These are phyloP conservation scores for Elmis aenea DNA, from an alignment of 2,888 invertebrate genomes.

Conservation along the genomic window DNA sequence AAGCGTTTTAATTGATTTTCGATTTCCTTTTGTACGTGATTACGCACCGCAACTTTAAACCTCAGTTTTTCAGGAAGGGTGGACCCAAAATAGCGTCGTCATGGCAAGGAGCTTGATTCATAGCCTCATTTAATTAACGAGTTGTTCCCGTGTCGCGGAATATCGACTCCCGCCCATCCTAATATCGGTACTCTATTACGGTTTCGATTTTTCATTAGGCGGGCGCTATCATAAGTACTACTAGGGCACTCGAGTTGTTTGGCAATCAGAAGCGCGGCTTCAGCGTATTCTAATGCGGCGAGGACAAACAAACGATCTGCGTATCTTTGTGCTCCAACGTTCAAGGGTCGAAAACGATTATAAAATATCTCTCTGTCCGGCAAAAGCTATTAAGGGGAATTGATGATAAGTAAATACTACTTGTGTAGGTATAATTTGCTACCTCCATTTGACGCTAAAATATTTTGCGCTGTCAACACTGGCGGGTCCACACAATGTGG, in stretches of 20 bases:
- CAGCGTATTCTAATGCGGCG: constrained; percentile 24
- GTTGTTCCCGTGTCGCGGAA: constrained; percentile 24
- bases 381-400: constrained; percentile 9
- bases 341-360: constrained; percentile 15
- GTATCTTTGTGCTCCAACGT: constrained; percentile 22
- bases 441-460: no score
- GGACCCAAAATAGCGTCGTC: no score
- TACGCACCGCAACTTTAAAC: no score
- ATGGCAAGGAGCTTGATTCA: constrained; percentile 26
- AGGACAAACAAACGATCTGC: constrained; percentile 23
- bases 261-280: constrained; percentile 14
- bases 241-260: constrained; percentile 11
- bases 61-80: no score
- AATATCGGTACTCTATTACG: constrained; percentile 22
- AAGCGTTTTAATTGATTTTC: no score
- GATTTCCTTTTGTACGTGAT: no score
- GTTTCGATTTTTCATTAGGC: constrained; percentile 32
- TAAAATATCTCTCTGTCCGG: constrained; percentile 14
- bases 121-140: constrained; percentile 28
- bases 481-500: no score
- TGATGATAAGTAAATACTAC: neutral
- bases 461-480: no score
- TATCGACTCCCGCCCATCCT: constrained; percentile 16
- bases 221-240: constrained; percentile 19
- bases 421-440: neutral